These are phyloP conservation scores for Arenaria interpres DNA, from an alignment of 2,113 vertebrate species.

Conservation along the genomic window DNA sequence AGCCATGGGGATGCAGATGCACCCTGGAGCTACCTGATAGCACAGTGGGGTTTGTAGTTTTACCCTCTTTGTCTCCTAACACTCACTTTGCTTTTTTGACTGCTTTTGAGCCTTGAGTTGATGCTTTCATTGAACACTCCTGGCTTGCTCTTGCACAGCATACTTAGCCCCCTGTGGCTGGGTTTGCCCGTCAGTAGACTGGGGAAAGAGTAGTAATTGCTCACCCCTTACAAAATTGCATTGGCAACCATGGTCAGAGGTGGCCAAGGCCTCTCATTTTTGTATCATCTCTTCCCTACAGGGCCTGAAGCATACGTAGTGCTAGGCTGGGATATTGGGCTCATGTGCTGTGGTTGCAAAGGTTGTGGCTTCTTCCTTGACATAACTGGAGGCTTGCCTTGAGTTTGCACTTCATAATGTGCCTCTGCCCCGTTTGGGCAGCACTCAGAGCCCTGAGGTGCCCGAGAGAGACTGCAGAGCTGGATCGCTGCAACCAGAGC, in stretches of 20 bases:
- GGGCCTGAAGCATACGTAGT: not conserved
- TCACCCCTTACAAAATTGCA: not conserved
- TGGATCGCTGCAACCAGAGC: not conserved
- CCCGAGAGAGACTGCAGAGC: not conserved
- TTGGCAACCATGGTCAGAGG: not conserved
- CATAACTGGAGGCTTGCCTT: not conserved
- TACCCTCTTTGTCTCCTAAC: not conserved
- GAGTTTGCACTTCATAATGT: not conserved
- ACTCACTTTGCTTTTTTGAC: not conserved
- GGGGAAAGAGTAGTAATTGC: not conserved
- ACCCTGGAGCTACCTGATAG: not conserved
- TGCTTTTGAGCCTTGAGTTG: not conserved
- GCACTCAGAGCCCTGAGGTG: not conserved
- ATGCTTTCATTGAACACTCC: not conserved
- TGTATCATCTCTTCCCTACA: not conserved
- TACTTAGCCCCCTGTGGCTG: rapidly evolving
- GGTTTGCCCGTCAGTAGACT: not conserved
- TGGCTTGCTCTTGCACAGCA: not conserved
- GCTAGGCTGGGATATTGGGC: not conserved
- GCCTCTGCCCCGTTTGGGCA: not conserved
- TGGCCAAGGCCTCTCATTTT: not conserved
- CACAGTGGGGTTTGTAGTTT: not conserved
- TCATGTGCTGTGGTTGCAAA: not conserved
- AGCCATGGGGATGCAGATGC: not conserved
- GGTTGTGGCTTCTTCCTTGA: not conserved